Base-by-base conservation (phyloP, 2,888 invertebrate genomes). In the Latrodectus elegans region DNA sequence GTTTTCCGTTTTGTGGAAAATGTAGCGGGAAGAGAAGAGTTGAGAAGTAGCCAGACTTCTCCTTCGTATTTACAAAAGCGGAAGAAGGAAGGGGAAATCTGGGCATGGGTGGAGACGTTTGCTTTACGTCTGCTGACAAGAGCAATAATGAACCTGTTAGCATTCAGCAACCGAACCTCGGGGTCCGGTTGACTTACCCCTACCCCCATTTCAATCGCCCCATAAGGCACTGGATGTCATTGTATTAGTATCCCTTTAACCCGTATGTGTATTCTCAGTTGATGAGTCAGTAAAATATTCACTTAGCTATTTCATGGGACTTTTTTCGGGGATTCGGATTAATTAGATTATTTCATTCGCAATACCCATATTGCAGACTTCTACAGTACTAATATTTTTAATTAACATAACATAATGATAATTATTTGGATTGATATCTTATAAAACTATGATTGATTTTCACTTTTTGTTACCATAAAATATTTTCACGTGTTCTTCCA, bases 121-220 rank as follows among this genome's bases (percentile, higher is more conserved):
- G 77, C 77, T 72, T 77, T 78, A 72, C 76, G 84, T 84, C 38
- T 49, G 26, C 77, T 71, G 77, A 84, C 84, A 84, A 84, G 84
- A 73, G 77, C 77, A 65, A 77, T 84, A 84, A 84, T 84, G 84
- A 84, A 77, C 84, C 84, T 84, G 84, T 84, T 84, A 84, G 84
- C 84, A 84, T 84, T 84, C 84, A 72, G 84, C 65, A 77, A 72
- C 77, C 84, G 84, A 84, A 78, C 81, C 49, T 65, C 17, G 67
- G 38, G 49, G 71, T 76, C 77, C 70, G 65, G 38, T 38, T n/a
- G 49, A 52, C 80, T 14, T 11, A n/a, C 51, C 38, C 65, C 38
- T n/a, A 12, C 15, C 60, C 60, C 60, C 12, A 3, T 60, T 60
- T 60, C 60, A 60, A 12, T n/a, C 60, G 12, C n/a, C 60, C 60